A percentile compares a stretch with the other conserved stretches of the same genome.
These are phyloP conservation scores for Ictalurus furcatus DNA, from an alignment of 2,113 vertebrate genomes.

Conservation along the genomic window DNA sequence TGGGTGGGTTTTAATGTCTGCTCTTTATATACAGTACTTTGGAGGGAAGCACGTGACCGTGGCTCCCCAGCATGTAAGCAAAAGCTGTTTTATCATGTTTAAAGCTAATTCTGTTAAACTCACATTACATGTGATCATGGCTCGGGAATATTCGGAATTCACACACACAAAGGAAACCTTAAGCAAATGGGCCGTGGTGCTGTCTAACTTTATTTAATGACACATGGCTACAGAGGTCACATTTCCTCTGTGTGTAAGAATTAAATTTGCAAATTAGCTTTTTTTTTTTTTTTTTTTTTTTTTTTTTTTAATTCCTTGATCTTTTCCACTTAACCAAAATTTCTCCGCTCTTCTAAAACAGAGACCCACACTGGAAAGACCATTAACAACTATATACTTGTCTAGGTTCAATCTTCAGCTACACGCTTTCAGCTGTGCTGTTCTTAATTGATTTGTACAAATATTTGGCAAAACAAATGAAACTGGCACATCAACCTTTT, in stretches of 20 bases:
- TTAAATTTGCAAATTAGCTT: background rate
- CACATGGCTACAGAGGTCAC: background rate
- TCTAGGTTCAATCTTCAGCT: background rate
- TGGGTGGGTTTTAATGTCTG: background rate
- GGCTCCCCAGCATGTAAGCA: background rate
- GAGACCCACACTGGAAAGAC: background rate
- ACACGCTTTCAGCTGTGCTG: background rate
- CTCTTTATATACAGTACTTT: constrained; percentile 3
- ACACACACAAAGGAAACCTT: background rate
- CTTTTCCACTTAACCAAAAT: background rate
- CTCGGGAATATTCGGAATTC: background rate
- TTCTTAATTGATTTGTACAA: background rate
- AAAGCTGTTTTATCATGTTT: constrained; percentile 5
- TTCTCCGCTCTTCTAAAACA: background rate
- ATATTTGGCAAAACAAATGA: background rate
- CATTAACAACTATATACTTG: background rate
- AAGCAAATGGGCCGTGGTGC: no score
- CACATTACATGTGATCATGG: background rate
- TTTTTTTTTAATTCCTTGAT: background rate
- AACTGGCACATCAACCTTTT: background rate
- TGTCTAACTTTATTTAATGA: background rate
- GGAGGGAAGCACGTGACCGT: background rate
- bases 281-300: background rate
- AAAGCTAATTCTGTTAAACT: constrained; percentile 8
- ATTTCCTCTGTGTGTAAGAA: background rate